Evolutionary conservation across 2,888 invertebrate genomes (phyloP), one percentile per base, ranked within the genome.

Genomic region (Macrosoma leucophasiata): DNA sequence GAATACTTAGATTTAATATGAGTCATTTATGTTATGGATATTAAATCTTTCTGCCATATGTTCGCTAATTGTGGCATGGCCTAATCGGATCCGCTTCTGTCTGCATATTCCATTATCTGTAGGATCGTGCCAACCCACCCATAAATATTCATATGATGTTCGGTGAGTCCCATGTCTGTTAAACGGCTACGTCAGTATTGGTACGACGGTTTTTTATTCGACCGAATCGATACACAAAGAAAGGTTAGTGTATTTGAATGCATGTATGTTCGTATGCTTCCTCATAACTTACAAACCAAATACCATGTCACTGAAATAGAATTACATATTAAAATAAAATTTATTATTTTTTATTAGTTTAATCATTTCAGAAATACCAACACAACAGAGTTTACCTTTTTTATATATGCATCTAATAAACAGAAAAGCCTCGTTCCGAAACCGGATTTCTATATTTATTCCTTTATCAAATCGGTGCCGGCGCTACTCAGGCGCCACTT

Each of bases 101-200:
- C 74, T 74, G 73, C 72, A 70, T 75, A 81, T 82, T 79, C 67
- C 65, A 77, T 79, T 81, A 81, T 72, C 68, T 60, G 65, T 52
- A 64, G 69, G 70, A 76, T 76, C 73, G 72, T 61, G 70, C 63
- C 64, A 63, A 62, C 50, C 55, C 57, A 51, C 50, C 58, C 73
- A 78, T 79, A 74, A 77, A 82, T 81, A 79, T 81, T 79, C 75
- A 81, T 79, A 67, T 50, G 51, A 44, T 51, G 58, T 48, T 50
- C 58, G 56, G 42, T 59, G 56, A 64, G 55, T 62, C 62, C 58
- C 58, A 52, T 48, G 58, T 50, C 45, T 49, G 52, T 57, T 50
- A 54, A 18, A 24, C 28, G 32, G 14, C 20, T 15, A 28, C 29
- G 36, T 36, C 25, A 56, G 28, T 29, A 29, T 8, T 17, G 21